Conservation (phyloP, 1,140 invertebrate species). For the Solenopsis invicta region DNA sequence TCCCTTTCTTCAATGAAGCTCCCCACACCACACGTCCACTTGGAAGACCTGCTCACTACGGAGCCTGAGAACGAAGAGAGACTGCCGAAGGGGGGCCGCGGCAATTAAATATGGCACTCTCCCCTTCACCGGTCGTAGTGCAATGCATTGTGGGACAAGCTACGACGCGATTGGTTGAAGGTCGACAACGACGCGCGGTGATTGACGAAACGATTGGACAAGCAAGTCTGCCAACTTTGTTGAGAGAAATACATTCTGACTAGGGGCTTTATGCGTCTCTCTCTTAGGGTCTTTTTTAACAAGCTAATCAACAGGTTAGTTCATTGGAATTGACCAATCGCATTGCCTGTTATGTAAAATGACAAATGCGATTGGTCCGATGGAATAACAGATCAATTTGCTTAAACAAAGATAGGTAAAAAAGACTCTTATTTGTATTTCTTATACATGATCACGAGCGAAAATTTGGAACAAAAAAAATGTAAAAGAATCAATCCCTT, state of each 20-base stretch:
- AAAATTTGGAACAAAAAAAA: too few relatives aligned
- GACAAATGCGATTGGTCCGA: too few relatives aligned
- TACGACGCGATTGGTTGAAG: background rate
- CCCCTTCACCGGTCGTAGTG: too few relatives aligned
- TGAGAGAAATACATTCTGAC: background rate
- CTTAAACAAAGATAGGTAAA: too few relatives aligned
- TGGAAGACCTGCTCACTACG: conserved; percentile 34
- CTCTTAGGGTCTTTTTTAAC: background rate
- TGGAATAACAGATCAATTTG: too few relatives aligned
- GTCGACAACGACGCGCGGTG: background rate
- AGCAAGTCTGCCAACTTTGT: background rate
- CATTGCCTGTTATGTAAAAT: too few relatives aligned
- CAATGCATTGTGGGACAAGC: conserved; percentile 3
- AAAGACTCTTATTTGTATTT: too few relatives aligned
- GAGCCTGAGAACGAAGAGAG: conserved; percentile 76
- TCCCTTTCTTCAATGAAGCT: background rate
- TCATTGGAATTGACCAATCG: too few relatives aligned
- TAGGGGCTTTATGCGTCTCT: background rate
- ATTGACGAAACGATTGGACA: background rate
- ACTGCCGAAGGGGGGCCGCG: conserved; percentile 2
- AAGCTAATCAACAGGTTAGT: too few relatives aligned
- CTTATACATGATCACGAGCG: too few relatives aligned
- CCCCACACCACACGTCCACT: background rate
- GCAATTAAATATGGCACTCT: background rate
- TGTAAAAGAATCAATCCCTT: too few relatives aligned